Evolutionary conservation across 30 jellyfish, hydroid and myxozoan species (phyloP), one percentile per base, ranked within the genome.

Genomic region (Pelagia noctiluca): DNA sequence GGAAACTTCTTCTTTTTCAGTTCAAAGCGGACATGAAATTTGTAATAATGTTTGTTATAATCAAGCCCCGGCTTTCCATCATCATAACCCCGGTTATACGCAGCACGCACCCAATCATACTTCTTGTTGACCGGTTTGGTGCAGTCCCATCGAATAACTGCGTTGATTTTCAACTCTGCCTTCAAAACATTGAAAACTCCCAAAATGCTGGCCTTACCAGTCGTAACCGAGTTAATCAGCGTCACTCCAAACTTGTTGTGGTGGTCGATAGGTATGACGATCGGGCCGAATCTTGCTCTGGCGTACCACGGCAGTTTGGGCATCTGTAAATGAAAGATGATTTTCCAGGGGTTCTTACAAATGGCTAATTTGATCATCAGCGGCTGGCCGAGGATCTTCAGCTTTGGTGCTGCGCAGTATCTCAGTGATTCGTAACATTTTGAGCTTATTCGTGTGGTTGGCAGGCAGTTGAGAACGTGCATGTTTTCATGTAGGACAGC

Each of bases 281-380:
- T 65, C 1, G 96, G 91, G 4, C 83, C 88, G 53, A 87, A 76
- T 1, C 88, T 78, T 75, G 78, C 76, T 67, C 71, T 87, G n/a
- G 78, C 34, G 61, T 77, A 87, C 96, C 96, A 87, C 26, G 96
- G 96, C n/a, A n/a, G n/a, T 47, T 47, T 68, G 22, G 85, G 87
- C 84, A 52, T 8, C 12, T 52, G 4, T 10, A 52, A 19, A 52
- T 52, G 28, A 19, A 52, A 10, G 12, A 3, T 52, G 26, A 52
- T 52, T 2, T 3, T 19, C 68, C 68, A 52, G 12, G 68, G 68
- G 21, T 19, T 25, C 26, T 52, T 52, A 30, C 68, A 52, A 52
- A 52, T 52, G 2, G 28, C 12, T 10, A 52, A 30, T 52, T 52
- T 52, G 28, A 52, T 19, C 4, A 3, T 19, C 4, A 52, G 2